Conservation (phyloP, 2,113 vertebrate species). For the Artemisiospiza belli region DNA sequence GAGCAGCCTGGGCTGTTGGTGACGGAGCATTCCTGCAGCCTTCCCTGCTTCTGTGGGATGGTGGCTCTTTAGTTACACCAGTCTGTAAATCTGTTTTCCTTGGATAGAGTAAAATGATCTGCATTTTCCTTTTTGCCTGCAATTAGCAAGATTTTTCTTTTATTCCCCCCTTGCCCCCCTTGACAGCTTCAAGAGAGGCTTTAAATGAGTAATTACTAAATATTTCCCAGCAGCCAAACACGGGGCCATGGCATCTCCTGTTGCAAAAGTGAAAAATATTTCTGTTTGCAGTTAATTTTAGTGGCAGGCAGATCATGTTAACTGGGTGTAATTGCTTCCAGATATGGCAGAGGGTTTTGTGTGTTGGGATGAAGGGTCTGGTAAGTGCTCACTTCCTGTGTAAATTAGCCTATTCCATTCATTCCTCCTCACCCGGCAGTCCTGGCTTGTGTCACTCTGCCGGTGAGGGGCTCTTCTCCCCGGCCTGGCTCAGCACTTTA, state of each 20-base stretch:
- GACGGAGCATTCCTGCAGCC: not conserved
- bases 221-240: conserved; percentile 82
- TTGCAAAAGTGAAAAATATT: conserved; percentile 86
- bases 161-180: not conserved
- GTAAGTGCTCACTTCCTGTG: conserved; percentile 95
- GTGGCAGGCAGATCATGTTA: conserved; percentile 94
- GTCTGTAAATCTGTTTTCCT: not conserved
- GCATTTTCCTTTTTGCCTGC: conserved; percentile 25
- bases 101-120: not conserved
- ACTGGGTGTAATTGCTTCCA: conserved; percentile 95
- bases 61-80: not conserved
- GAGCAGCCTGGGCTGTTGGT: not conserved
- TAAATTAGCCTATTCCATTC: conserved; percentile 89
- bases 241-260: conserved; percentile 76
- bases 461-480: not conserved
- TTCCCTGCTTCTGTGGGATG: not conserved
- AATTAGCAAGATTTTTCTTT: conserved; percentile 69
- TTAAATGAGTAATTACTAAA: conserved; percentile 86
- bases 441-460: conserved; percentile 86
- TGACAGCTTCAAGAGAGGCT: conserved; percentile 76
- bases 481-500: not conserved
- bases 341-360: conserved; percentile 87
- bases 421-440: conserved; percentile 76
- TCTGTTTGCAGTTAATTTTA: conserved; percentile 91
- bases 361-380: conserved; percentile 85